These are phyloP conservation scores for Eristalinus aeneus DNA, from an alignment of 2,888 invertebrate species.

Conservation along the genomic window DNA sequence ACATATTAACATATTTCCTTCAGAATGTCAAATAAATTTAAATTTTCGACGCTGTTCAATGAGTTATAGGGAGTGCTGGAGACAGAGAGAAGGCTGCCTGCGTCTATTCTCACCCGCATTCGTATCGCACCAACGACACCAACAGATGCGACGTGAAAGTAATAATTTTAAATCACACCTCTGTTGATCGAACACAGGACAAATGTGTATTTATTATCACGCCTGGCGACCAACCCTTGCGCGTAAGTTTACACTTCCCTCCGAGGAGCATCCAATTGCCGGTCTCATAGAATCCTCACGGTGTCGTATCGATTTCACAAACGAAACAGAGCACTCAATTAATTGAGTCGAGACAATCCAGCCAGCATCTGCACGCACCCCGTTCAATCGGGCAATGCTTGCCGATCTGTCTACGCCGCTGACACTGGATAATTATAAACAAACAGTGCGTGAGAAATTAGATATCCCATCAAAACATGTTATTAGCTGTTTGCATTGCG, in stretches of 20 bases:
- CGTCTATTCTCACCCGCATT: neutral
- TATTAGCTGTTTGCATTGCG: slow-evolving; percentile 37
- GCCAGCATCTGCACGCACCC: neutral
- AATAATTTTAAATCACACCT: slow-evolving; percentile 59
- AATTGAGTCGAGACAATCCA: slow-evolving; percentile 51
- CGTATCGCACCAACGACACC: neutral
- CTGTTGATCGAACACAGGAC: slow-evolving; percentile 49
- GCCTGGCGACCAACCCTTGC: slow-evolving; percentile 34
- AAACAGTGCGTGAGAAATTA: slow-evolving; percentile 30
- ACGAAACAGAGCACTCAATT: slow-evolving; percentile 55
- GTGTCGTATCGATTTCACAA: slow-evolving; percentile 16
- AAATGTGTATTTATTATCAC: slow-evolving; percentile 49
- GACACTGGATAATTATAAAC: slow-evolving; percentile 36
- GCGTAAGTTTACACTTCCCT: neutral
- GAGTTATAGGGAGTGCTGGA: slow-evolving; percentile 1
- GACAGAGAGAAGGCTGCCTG: neutral
- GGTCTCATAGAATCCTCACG: neutral
- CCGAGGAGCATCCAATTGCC: slow-evolving; percentile 10
- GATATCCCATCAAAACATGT: slow-evolving; percentile 49
- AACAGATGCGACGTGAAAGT: slow-evolving; percentile 49
- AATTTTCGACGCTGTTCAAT: slow-evolving; percentile 56
- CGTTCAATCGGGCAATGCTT: slow-evolving; percentile 10
- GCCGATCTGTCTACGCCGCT: too few species aligned
- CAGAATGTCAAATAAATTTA: slow-evolving; percentile 64
- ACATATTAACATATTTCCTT: slow-evolving; percentile 44